These are phyloP conservation scores for Catocala sponsa DNA, from an alignment of 2,888 invertebrate species.

Conservation along the genomic window DNA sequence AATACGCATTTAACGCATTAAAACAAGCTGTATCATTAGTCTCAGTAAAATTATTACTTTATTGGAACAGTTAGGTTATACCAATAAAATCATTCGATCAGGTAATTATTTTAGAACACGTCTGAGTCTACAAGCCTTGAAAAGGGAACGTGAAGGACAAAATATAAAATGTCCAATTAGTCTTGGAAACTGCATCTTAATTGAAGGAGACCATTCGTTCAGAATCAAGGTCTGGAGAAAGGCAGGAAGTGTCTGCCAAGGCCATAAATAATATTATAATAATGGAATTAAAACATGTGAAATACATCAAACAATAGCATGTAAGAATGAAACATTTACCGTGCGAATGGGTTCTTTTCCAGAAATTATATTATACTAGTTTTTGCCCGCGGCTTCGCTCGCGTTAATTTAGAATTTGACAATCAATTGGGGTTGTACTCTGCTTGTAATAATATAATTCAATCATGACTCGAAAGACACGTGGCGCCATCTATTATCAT, in stretches of 20 bases:
- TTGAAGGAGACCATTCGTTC: constrained; percentile 13
- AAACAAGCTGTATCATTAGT: not conserved
- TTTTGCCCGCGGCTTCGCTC: too few species aligned
- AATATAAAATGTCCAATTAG: not conserved
- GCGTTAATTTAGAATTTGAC: too few species aligned
- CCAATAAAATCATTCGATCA: not conserved
- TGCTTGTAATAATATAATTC: too few species aligned
- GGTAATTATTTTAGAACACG: not conserved
- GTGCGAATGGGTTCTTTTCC: not conserved
- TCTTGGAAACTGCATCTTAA: constrained; percentile 2
- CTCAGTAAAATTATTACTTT: not conserved
- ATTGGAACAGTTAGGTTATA: not conserved
- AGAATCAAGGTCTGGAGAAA: constrained; percentile 21
- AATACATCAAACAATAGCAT: constrained; percentile 8
- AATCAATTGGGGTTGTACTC: too few species aligned
- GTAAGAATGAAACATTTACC: not conserved
- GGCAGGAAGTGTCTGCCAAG: constrained; percentile 32
- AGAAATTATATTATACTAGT: not conserved
- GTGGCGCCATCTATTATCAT: too few species aligned
- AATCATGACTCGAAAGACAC: too few species aligned
- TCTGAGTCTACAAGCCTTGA: constrained; percentile 29
- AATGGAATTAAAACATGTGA: constrained; percentile 19
- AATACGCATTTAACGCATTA: not conserved
- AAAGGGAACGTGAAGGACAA: constrained; percentile 31
- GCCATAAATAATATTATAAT: constrained; percentile 12